Evolutionary conservation across 2,113 vertebrate species (phyloP), one percentile per base, ranked within the genome.

Genomic region (Aldabrachelys gigantea): DNA sequence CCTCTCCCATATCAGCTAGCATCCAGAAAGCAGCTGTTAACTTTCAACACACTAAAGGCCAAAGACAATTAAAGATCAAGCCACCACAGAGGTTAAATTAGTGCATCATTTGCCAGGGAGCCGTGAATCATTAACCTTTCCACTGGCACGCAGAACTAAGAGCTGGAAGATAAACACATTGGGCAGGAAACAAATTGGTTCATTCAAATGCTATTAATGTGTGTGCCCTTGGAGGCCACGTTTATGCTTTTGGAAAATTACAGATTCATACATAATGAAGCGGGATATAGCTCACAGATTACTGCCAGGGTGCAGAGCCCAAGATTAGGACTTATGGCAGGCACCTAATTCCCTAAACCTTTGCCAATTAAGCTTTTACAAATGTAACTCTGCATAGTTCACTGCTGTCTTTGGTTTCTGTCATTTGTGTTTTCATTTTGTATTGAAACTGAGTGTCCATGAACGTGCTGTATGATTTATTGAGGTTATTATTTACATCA

Each of bases 161-260:
- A 93, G 94, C 93, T 95, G 94, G 88, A 96, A 97, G 97, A 97
- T 95, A 97, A 97, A 97, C 91, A 97, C 89, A 8, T 90, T 91
- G 93, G 88, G 94, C 91, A 94, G 89, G 96, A 96, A 96, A 96
- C 96, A 97, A 97, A 97, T 97, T 94, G 96, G 92, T 93, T 97
- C 95, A 93, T 96, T 96, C 5, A 6, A 95, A 93, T 0, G 5
- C 96, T 94, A 88, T 96, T 97, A 97, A 95, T 57, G 94, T n/a
- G 62, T 2, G 1, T 91, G 96, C 96, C 97, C 94, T 97, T n/a
- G 92, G 96, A 97, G 95, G 95, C 89, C 96, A 93, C 88, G 5
- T 96, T 97, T 97, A 89, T 96, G 96, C 93, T 97, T 97, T 96
- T 92, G 97, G 96, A 97, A 97, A 97, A 97, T 97, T 97, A 97